phyloP scores from a whole-genome alignment of 2,797 vertebrate genomes.

The Alca torda region DNA sequence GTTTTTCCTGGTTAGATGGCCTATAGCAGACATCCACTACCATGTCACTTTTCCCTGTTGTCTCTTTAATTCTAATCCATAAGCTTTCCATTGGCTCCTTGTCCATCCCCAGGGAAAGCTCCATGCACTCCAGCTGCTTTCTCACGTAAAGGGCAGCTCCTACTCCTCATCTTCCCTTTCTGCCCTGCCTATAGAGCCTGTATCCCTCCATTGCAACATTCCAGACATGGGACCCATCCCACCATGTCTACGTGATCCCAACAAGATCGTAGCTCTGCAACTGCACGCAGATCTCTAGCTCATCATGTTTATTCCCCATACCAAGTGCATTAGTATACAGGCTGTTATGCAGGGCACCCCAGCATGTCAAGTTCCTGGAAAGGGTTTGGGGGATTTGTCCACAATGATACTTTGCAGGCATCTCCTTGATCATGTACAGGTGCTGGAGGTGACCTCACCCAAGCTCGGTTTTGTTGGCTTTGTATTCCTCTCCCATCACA shows the following conservation, averaged over 20 bases:
- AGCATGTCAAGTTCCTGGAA: no score
- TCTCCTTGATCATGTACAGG: not conserved
- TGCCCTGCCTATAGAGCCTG: not conserved
- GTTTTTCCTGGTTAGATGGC: not conserved
- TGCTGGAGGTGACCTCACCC: not conserved
- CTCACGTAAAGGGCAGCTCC: not conserved
- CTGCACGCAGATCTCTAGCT: not conserved
- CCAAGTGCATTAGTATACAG: no score
- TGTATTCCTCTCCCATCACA: not conserved
- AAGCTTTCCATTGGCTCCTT: not conserved
- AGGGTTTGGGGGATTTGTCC: not conserved
- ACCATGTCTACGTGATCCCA: not conserved
- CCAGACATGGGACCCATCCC: not conserved
- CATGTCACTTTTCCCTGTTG: not conserved
- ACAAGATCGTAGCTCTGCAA: not conserved
- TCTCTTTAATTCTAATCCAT: not conserved
- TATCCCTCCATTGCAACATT: not conserved
- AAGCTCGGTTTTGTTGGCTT: not conserved
- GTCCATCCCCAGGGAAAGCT: not conserved
- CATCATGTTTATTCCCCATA: not conserved
- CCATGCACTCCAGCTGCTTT: not conserved
- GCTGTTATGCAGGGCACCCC: not conserved
- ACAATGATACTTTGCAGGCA: not conserved
- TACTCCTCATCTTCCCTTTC: not conserved
- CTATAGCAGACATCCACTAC: not conserved